These are phyloP conservation scores for Jordanella pulchra DNA, from an alignment of 2,797 vertebrate species.

Conservation along the genomic window DNA sequence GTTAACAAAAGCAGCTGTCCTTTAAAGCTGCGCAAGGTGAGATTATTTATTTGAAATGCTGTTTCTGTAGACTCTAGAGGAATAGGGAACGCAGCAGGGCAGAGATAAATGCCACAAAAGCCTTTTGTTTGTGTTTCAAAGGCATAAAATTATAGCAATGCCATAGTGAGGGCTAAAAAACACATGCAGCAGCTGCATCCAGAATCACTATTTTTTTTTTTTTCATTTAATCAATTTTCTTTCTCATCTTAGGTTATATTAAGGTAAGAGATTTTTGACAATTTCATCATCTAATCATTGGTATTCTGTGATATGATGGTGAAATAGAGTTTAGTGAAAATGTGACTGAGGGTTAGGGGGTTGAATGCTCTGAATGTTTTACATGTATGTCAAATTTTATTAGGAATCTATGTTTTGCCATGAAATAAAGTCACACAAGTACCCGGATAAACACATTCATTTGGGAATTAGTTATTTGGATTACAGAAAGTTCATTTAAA, in stretches of 20 bases:
- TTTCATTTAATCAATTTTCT: neutral
- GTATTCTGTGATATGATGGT: neutral
- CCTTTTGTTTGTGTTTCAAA: neutral
- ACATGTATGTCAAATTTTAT: neutral
- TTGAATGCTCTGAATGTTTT: neutral
- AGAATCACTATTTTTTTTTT: neutral
- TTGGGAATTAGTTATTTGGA: neutral
- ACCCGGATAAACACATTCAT: neutral
- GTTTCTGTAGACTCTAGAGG: neutral
- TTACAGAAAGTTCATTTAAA: neutral
- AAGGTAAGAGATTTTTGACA: neutral
- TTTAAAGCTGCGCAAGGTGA: slow-evolving; percentile 16
- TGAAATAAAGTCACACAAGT: neutral
- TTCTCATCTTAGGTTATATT: neutral
- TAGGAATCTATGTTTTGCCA: neutral
- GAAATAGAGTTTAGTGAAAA: neutral
- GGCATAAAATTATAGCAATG: neutral
- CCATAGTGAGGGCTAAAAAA: neutral
- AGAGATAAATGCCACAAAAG: neutral
- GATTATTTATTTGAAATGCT: slow-evolving; percentile 2
- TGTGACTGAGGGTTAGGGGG: neutral
- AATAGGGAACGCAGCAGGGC: neutral
- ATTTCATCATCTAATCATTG: neutral
- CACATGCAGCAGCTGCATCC: neutral
- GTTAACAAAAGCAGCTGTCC: neutral